Base-by-base conservation (phyloP, 2,797 vertebrate species). In the Pagetopsis macropterus region DNA sequence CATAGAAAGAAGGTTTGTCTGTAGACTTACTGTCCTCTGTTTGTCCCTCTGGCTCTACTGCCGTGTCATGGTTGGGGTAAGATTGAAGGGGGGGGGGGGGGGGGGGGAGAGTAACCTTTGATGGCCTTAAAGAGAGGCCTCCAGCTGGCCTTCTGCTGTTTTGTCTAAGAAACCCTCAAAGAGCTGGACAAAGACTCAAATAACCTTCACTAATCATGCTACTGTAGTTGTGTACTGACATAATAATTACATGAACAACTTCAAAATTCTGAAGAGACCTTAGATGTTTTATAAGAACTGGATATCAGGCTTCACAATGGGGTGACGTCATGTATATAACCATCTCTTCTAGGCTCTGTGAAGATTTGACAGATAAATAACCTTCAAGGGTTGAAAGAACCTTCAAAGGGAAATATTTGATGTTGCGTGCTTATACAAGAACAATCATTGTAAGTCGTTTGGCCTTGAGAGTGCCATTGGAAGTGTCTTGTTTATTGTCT, bases 81-180 rank as follows among this genome's bases (percentile, higher is more conserved):
- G 90, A 65, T 71, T 85, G n/a, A 78, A 93, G 33, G 33, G 7
- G 33, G 2, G 87, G 40, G 68, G 91, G 93, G 68, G 3, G 93
- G 79, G 75, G 2, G 87, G 40, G 68, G 91, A 93, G 68, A 94
- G 93, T 80, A 94, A 94, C 83, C 88, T 96, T 88, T 95, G 23
- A 88, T 89, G 59, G 94, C 91, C 41, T 76, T 95, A 49, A 93
- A 92, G 76, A 91, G 85, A 16, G 49, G 60, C 45, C 70, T 94
- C 12, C 6, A 5, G 0, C 68, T 46, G 74, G 60, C 8, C 23
- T 91, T 4, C 87, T 75, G 73, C 64, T 91, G 87, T 9, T 15
- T 77, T 96, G 33, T 33, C 85, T 93, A 91, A 78, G 70, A 67
- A 33, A 7, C 48, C 8, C 31, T 59, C 46, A 37, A 40, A 31